Base-by-base conservation (phyloP, 2,888 invertebrate genomes). In the Platycnemis pennipes region DNA sequence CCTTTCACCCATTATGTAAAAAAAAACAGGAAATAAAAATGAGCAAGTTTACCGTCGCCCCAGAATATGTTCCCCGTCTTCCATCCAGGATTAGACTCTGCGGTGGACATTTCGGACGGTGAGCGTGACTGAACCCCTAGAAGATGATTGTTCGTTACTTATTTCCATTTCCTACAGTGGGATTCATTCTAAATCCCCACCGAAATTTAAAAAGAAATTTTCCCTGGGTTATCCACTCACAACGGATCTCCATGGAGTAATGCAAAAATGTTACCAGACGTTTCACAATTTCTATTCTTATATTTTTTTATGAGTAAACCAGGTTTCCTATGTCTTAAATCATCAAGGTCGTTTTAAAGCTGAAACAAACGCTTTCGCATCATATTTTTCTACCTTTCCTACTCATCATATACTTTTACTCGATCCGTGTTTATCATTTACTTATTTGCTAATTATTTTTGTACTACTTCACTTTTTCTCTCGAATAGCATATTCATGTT, bases 1-100 rank as follows among this genome's bases (percentile, higher is more conserved):
- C 89, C 53, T 56, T 53, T 89, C 89, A 37, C 91, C 91, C 91
- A 56, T 89, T 56, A 89, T 89, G 56, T 91, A 69, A 44, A 63
- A 26, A n/a, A n/a, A 44, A 46, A n/a, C 45, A 2, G 46, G 87
- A 37, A 13, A 77, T 37, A 37, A 77, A 77, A 37, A 77, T 44
- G n/a, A 16, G 91, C n/a, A 91, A 91, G 91, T 91, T 91, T 91
- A 63, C 91, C 63, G 88, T 77, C 37, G 31, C 77, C 42, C n/a
- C 11, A 42, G 89, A 56, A 56, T 53, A 53, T 56, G 77, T 63
- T 31, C 26, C 42, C 49, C 56, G 42, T 56, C 89, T 53, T 89
- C 56, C 42, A 56, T 13, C 19, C 31, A 37, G 56, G 89, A 89
- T 89, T 89, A 56, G 22, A 37, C 37, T 56, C 26, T 13, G 53